A percentile compares a stretch with the other conserved stretches of the same genome.
phyloP scores from a whole-genome alignment of 2,888 invertebrate species.

The Lysandra bellargus region DNA sequence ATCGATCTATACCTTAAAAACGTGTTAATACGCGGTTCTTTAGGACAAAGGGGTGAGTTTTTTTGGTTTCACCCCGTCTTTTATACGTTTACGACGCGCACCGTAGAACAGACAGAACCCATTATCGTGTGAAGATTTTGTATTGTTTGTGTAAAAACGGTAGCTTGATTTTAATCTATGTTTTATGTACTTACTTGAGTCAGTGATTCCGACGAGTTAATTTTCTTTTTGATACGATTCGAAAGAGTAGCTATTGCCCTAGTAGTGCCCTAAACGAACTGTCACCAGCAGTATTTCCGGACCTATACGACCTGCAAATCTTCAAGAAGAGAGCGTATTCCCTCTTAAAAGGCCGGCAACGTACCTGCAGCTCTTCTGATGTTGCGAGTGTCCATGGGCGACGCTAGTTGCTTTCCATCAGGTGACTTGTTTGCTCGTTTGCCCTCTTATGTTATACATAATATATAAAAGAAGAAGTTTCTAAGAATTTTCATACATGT shows the following conservation, averaged over 20 bases:
- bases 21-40: constrained; percentile 61
- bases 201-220: background rate
- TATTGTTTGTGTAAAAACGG: constrained; percentile 48
- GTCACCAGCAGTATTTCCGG: too few relatives aligned
- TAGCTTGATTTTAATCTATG: constrained; percentile 38
- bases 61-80: constrained; percentile 52
- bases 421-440: too few relatives aligned
- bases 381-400: too few relatives aligned
- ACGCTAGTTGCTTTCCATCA: too few relatives aligned
- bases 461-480: background rate
- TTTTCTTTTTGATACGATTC: background rate
- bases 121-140: constrained; percentile 49
- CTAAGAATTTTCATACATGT: background rate
- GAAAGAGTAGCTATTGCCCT: too few relatives aligned
- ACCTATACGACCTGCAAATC: too few relatives aligned
- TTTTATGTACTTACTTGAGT: constrained; percentile 34
- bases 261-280: too few relatives aligned
- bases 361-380: too few relatives aligned
- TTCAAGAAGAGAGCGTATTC: too few relatives aligned
- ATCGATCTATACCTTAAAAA: constrained; percentile 43
- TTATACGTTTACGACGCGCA: constrained; percentile 60
- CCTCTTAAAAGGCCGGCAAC: too few relatives aligned
- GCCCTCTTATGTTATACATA: too few relatives aligned
- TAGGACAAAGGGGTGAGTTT: constrained; percentile 57
- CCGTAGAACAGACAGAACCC: constrained; percentile 54